A percentile compares a stretch with the other conserved stretches of the same genome.
These are phyloP conservation scores for Plestiodon gilberti DNA, from an alignment of 2,113 vertebrate genomes.

Conservation along the genomic window DNA sequence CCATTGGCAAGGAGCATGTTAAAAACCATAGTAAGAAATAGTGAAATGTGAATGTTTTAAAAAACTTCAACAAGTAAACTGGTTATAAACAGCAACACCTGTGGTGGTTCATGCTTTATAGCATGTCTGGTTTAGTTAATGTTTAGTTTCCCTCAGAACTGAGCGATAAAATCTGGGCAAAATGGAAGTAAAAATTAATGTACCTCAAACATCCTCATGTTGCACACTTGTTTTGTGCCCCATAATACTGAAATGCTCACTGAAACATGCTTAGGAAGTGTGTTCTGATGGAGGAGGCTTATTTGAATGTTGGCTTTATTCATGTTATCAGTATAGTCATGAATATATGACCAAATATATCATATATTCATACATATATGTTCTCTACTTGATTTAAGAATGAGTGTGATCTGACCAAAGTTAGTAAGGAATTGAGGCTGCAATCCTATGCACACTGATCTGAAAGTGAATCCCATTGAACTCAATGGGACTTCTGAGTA, in stretches of 20 bases:
- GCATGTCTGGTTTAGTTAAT: not conserved
- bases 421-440: no score
- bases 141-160: not conserved
- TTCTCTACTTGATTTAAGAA: not conserved
- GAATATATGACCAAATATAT: no score
- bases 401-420: not conserved
- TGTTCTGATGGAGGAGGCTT: not conserved
- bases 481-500: no score
- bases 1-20: not conserved
- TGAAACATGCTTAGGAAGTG: no score
- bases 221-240: not conserved
- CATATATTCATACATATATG: no score
- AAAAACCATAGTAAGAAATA: not conserved
- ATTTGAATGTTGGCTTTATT: not conserved
- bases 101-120: not conserved
- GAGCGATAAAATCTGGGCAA: not conserved
- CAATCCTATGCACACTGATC: no score
- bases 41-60: not conserved
- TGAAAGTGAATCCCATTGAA: no score
- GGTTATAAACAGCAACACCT: not conserved
- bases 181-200: not conserved
- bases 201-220: not conserved
- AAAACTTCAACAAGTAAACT: not conserved
- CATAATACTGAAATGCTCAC: not conserved
- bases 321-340: no score